Evolutionary conservation across 1,140 invertebrate species (phyloP), one percentile per base, ranked within the genome.

Genomic region (Lepidostoma basale): DNA sequence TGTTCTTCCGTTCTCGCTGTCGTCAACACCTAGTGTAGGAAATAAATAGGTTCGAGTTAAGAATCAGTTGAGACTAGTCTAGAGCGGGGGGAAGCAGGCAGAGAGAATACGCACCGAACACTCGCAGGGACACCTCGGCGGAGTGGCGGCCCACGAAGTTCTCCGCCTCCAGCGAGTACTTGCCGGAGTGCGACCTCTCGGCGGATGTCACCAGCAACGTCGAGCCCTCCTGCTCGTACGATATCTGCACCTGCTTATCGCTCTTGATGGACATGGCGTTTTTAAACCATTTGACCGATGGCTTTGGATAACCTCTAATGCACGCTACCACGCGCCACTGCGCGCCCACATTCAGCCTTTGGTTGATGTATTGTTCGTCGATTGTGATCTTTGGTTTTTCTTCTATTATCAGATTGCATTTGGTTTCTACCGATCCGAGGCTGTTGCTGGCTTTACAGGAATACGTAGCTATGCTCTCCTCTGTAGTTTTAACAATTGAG

Each of bases 51-150:
- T 49, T 33, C 30, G 30, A 33, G n/a, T n/a, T n/a, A n/a, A n/a
- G n/a, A n/a, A n/a, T n/a, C n/a, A n/a, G n/a, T n/a, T n/a, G n/a
- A n/a, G n/a, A n/a, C n/a, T n/a, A n/a, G n/a, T n/a, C n/a, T n/a
- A n/a, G n/a, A n/a, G n/a, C n/a, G n/a, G n/a, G n/a, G n/a, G n/a
- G n/a, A n/a, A n/a, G n/a, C n/a, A n/a, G n/a, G n/a, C n/a, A n/a
- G n/a, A n/a, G n/a, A n/a, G n/a, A n/a, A 10, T 52, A 78, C 83
- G 81, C 81, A 90, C 88, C 92, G 56, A 93, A 89, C n/a, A 96
- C 92, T 79, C 88, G 84, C 8, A 96, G 86, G 33, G 85, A 85
- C 68, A 93, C 81, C 74, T 94, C 90, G 8, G 88, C 81, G n/a
- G 85, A 82, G 16, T 87, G 85, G 10, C 83, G 83, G 6, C 94